Evolutionary conservation across 1,140 invertebrate species (phyloP), one percentile per base, ranked within the genome.

Genomic region (Aphidius gifuensis): DNA sequence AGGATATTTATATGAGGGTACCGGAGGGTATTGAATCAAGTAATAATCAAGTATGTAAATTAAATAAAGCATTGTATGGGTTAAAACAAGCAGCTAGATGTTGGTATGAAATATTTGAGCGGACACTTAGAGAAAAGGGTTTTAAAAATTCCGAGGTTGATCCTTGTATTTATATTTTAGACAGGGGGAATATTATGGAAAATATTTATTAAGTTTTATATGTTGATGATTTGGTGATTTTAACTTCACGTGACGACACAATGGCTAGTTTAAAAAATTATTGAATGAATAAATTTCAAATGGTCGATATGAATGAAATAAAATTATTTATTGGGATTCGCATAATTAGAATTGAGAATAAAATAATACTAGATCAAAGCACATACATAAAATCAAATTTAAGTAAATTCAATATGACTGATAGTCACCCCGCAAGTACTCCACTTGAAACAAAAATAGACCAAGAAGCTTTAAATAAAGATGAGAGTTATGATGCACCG

Each of bases 1-100:
- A 16, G 16, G 16, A 16, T 16, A 64, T 77, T 4, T 77, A 68
- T n/a, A n/a, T n/a, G n/a, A n/a, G n/a, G n/a, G n/a, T n/a, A n/a
- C n/a, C n/a, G n/a, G n/a, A n/a, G n/a, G n/a, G n/a, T n/a, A n/a
- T n/a, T n/a, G n/a, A n/a, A n/a, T n/a, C n/a, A n/a, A n/a, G 69
- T 77, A 58, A 39, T n/a, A 16, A 16, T 16, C 16, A 16, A 16
- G 16, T 16, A 1, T 16, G 16, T 0, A 16, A 16, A 16, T 16
- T 16, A 16, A 16, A 16, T 16, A 16, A 1, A 16, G 16, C 16
- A 16, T 16, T 16, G 16, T 16, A 16, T 1, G 16, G 16, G 16
- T 16, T 16, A 16, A 16, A 16, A 16, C 16, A 16, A 16, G 16
- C 16, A 16, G 16, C 16, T 16, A 16, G 16, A 76, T 16, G 16